Base-by-base conservation (phyloP, 92 coral and sea anemone genomes). In the Paramuricea clavata region DNA sequence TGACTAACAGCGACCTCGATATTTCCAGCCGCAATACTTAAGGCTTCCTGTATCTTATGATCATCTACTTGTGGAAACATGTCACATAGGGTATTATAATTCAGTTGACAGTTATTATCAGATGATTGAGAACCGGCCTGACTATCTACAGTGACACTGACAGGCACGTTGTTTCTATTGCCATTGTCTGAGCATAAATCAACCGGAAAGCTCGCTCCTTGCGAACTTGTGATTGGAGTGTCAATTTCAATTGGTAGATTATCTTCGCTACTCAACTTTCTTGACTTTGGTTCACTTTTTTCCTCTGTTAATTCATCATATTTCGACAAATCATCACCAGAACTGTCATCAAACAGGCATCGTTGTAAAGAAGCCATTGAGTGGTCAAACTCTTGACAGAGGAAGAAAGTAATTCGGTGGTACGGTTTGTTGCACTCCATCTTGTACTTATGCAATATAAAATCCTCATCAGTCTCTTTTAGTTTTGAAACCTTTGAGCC, bases 31-130 rank as follows among this genome's bases (percentile, higher is more conserved):
- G 79, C 31, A 42, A 36, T 50, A 65, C 69, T 62, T 69, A 86
- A 64, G 60, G 89, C 62, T 62, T 65, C 78, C 43, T 60, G 78
- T 77, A 86, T 86, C 41, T 21, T 76, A 28, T 67, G 22, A 39
- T 86, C 85, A 64, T 47, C 70, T 33, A 86, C 43, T 43, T 86
- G 89, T 22, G 89, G 89, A 86, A 86, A 86, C 85, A 76, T 67
- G 19, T 86, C 84, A 76, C 83, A 74, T 8, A 86, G 77, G 41
- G 81, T 86, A 59, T 36, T 64, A 54, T 25, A 86, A 17, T 86
- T 59, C 34, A 68, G 76, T 41, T 75, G 74, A 76, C 74, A 56
- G 64, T 39, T 15, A 31, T 41, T 74, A 67, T 64, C 26, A 32
- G 81, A 57, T 21, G 23, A 56, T 56, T 25, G 26, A 17, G 6